These are phyloP conservation scores for Cheilosia scutellata DNA, from an alignment of 2,888 invertebrate genomes.

Conservation along the genomic window DNA sequence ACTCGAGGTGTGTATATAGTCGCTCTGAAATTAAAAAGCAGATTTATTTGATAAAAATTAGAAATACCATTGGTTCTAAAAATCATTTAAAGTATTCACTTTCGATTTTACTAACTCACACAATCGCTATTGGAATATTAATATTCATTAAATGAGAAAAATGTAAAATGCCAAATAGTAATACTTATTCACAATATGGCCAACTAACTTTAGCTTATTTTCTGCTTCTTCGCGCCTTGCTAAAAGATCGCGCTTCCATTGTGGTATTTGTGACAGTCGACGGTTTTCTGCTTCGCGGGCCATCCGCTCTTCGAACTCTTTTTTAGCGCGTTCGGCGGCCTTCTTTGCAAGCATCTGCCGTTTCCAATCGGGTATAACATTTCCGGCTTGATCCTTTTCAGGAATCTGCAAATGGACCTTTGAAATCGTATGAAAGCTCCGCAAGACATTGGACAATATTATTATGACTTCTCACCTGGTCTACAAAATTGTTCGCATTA, in stretches of 20 bases:
- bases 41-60: no score
- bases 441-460: conserved; percentile 11
- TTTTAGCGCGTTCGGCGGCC: conserved; percentile 96
- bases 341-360: conserved; percentile 97
- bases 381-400: conserved; percentile 94
- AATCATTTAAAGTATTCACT: no score
- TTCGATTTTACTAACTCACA: no score
- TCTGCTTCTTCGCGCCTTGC: conserved; percentile 92
- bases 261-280: conserved; percentile 93
- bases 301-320: conserved; percentile 94
- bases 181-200: background rate
- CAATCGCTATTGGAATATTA: no score
- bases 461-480: conserved; percentile 88
- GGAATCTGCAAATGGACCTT: conserved; percentile 89
- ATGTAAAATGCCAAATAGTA: background rate
- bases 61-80: no score
- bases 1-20: conserved; percentile 90
- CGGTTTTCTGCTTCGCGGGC: conserved; percentile 93
- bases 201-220: conserved; percentile 89
- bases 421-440: conserved; percentile 78
- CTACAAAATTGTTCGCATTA: conserved; percentile 93
- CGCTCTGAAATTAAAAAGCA: conserved; percentile 83
- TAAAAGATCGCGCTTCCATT: conserved; percentile 96
- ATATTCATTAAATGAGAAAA: no score
- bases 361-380: conserved; percentile 97